These are phyloP conservation scores for Trachelipus rathkii DNA, from an alignment of 1,140 invertebrate genomes.

Conservation along the genomic window DNA sequence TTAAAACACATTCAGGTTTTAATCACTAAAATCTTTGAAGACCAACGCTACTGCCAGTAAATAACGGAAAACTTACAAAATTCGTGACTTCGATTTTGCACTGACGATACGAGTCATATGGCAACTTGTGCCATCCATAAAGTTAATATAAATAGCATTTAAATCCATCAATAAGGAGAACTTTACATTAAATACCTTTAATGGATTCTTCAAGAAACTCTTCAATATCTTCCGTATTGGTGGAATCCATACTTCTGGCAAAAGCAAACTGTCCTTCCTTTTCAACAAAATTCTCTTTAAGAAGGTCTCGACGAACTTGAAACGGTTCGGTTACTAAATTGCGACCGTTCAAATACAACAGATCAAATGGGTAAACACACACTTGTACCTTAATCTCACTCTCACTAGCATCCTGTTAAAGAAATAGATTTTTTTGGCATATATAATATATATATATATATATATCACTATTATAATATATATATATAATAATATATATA, in stretches of 20 bases:
- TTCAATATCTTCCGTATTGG: constrained; percentile 85
- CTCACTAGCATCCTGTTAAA: constrained; percentile 72
- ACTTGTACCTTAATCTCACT: constrained; percentile 93
- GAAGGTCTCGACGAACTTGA: constrained; percentile 65
- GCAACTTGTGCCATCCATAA: too few species aligned
- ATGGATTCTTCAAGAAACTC: constrained; percentile 94
- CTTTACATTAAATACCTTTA: constrained; percentile 59
- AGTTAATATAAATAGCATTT: too few species aligned
- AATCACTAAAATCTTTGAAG: too few species aligned
- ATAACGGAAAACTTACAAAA: too few species aligned
- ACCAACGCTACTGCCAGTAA: too few species aligned
- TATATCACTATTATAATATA: too few species aligned
- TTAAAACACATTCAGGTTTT: too few species aligned
- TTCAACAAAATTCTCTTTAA: constrained; percentile 70
- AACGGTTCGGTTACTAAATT: constrained; percentile 78
- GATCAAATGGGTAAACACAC: constrained; percentile 95
- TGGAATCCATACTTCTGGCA: constrained; percentile 78
- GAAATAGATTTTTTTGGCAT: too few species aligned
- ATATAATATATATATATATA: too few species aligned
- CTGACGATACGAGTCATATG: background rate
- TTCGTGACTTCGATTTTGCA: background rate
- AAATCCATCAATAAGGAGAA: background rate
- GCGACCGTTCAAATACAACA: constrained; percentile 89
- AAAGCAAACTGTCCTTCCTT: constrained; percentile 82
- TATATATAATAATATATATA: too few species aligned